Evolutionary conservation across 2,797 vertebrate genomes (phyloP), one percentile per base, ranked within the genome.

Genomic region (Phoxinus dragarum): DNA sequence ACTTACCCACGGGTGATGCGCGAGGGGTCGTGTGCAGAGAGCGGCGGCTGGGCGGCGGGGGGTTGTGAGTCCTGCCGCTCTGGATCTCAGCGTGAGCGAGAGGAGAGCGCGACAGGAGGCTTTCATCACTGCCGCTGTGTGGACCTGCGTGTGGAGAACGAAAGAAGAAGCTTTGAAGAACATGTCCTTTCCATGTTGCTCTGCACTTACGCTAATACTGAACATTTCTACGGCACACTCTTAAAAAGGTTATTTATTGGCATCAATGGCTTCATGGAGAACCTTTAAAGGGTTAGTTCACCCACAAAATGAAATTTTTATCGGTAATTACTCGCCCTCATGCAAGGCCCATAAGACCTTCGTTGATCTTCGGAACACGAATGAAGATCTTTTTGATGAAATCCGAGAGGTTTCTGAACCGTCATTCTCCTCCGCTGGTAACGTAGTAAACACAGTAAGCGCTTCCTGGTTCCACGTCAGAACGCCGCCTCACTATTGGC

Each of bases 1-100:
- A 88, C 95, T 93, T 93, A 98, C 97, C 94, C 42, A 95, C 19
- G 0, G 97, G 95, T 77, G 94, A 93, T 81, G 94, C 85, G 85
- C 94, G 96, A 14, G 96, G 95, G 0, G 96, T 95, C 0, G 96
- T 96, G 88, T 96, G 94, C 83, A 97, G 92, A 87, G 94, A 95
- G 91, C 94, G 96, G 80, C 96, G 96, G 31, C 96, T 93, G 91
- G 66, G 6, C 91, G 92, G 10, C 94, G 95, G 0, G 90, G 9
- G 93, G 85, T 89, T 64, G 34, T 90, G 90, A n/a, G 91, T 90
- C 40, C 94, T 95, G 88, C 94, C 56, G 12, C 86, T 17, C 3
- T 94, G 66, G n/a, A 87, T 19, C 1, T 97, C 96, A 84, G 93
- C 93, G 81, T 93, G 89, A 80, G 94, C 85, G 47, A 89, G 86